Conservation (phyloP, 2,797 vertebrate species). For the Hydrocynus forskahlii region DNA sequence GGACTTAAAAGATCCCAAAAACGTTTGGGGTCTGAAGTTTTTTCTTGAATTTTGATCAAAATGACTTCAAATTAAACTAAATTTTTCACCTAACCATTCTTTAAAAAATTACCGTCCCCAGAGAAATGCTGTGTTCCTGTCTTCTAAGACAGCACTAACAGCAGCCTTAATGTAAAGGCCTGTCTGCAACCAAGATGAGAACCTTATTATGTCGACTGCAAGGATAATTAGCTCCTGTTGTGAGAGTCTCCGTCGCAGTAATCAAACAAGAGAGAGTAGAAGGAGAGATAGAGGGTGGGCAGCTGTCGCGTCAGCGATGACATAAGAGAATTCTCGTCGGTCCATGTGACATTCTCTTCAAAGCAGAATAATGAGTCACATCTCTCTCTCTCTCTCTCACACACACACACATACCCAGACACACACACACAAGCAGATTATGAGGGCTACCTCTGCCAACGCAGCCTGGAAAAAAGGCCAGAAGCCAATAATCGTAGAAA, state of each 20-base stretch:
- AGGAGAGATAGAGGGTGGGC: background rate
- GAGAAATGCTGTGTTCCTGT: background rate
- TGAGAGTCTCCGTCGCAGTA: background rate
- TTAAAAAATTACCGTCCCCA: background rate
- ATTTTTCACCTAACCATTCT: too few species aligned
- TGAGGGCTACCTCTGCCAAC: background rate
- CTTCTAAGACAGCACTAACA: background rate
- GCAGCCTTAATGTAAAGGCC: background rate
- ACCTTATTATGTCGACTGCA: background rate
- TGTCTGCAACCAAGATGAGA: conserved; percentile 3
- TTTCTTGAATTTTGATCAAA: too few species aligned
- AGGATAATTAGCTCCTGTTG: conserved; percentile 17
- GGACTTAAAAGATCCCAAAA: too few species aligned
- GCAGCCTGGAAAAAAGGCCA: conserved; percentile 13
- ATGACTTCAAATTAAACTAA: too few species aligned
- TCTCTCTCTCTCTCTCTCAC: background rate
- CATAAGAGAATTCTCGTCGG: conserved; percentile 53
- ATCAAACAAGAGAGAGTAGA: conserved; percentile 5
- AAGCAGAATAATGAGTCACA: conserved; percentile 69
- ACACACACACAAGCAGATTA: background rate
- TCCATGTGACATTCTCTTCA: conserved; percentile 61
- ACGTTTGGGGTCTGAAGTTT: too few species aligned
- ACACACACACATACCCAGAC: background rate
- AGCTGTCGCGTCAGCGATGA: conserved; percentile 59
- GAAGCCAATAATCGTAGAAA: background rate